Evolutionary conservation across 2,113 vertebrate species (phyloP), one percentile per base, ranked within the genome.

Genomic region (Pelecanoides urinatrix): DNA sequence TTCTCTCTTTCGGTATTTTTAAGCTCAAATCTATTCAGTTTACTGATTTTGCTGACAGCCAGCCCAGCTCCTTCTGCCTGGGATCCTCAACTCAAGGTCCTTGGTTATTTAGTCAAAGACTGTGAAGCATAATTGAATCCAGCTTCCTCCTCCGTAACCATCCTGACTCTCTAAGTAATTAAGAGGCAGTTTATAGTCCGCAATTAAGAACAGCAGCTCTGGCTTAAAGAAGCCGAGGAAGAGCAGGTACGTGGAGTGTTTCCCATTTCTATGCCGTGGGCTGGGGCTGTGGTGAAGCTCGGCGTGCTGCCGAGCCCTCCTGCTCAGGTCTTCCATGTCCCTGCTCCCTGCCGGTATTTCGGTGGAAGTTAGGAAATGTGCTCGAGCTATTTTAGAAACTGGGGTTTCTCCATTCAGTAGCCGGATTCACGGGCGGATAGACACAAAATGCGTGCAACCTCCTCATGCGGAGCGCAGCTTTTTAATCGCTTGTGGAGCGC

Each of bases 381-480:
- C 56, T 68, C 0, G 2, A 45, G 50, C 55, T 58, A 0, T 26
- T 80, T 23, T 7, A 38, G 45, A 70, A 56, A 8, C 30, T 10
- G 30, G 15, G 19, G 7, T 16, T 15, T 71, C 49, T 71, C 70
- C 38, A 2, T 29, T 52, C 58, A 11, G 52, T 7, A 27, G 45
- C 27, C 0, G 1, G 75, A 32, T 47, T 65, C 56, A 42, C 1
- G 1, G 44, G 25, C 30, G 0, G 6, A 13, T 36, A 40, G 50
- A 3, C 52, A 26, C 52, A 34, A 72, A 72, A 61, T 19, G 45
- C 9, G 2, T 2, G 22, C 30, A 18, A 20, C 7, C 22, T 61
- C 53, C 42, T 62, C 19, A 5, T 13, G 53, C 1, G 3, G 21
- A 74, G 67, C 8, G 0, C 32, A 30, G 38, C 42, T 50, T 50